Evolutionary conservation across 53 echinoderm and acorn worm species (phyloP).

Genomic region (Zoroaster sp.): DNA sequence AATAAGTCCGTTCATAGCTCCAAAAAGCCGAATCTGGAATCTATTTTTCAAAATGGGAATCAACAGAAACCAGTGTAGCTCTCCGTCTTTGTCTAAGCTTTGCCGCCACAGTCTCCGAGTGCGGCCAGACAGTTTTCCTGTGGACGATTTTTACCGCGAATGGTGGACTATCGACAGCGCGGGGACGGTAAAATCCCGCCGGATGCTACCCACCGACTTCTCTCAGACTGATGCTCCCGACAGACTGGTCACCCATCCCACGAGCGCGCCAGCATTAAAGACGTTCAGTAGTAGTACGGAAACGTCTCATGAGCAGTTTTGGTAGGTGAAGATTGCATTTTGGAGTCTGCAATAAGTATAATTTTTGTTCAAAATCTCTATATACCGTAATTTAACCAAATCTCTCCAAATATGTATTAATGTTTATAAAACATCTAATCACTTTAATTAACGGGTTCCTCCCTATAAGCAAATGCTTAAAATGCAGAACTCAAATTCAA

Average conservation of each 20-base stretch:
- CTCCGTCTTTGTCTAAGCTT: neutral
- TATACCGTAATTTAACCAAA: no score
- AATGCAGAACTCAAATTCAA: no score
- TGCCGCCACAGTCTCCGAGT: neutral
- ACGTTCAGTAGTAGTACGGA: neutral
- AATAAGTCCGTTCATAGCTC: no score
- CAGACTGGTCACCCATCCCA: neutral
- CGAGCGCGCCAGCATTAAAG: neutral
- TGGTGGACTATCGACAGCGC: neutral
- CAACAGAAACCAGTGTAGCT: neutral
- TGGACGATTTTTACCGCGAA: neutral
- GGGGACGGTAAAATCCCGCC: neutral
- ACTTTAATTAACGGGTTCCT: no score
- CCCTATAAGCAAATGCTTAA: no score
- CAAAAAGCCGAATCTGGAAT: no score
- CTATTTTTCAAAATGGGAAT: neutral
- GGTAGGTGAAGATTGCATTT: neutral
- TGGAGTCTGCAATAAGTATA: no score
- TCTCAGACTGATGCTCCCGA: neutral
- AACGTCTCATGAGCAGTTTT: slow-evolving; percentile 20
- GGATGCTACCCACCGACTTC: neutral
- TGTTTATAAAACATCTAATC: no score
- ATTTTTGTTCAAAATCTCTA: no score
- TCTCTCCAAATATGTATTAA: no score
- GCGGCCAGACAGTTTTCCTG: neutral